Evolutionary conservation across 2,888 invertebrate genomes (phyloP), one percentile per base, ranked within the genome.

Genomic region (Balanococcus diminutus): DNA sequence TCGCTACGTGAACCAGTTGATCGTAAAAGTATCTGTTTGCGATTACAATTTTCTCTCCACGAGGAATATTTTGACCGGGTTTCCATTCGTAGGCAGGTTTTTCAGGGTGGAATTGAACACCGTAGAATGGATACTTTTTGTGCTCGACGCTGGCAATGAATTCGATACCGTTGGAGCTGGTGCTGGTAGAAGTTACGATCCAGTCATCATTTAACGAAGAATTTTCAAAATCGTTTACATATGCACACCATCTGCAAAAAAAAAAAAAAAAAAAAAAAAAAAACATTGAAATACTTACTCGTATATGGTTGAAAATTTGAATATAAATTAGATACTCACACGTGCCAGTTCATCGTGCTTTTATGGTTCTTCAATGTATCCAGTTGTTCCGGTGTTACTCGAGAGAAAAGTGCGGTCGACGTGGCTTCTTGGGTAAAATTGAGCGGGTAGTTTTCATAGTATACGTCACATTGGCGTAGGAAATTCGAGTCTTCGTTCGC

Each of bases 401-500:
- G 19, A 16, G 36, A 42, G 14, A 81, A 81, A 14, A 81, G 42
- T 22, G 6, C 25, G 0, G 81, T 39, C 1, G 19, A 25, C 1
- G 36, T 16, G 5, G 39, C 19, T 19, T 36, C 11, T 81, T 81
- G 36, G 1, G 36, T 28, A 42, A 81, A 81, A 28, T 81, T 42
- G 6, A 81, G 16, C 9, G 81, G 39, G 16, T 42, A 81, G 16
- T 81, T 81, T 11, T 81, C 46, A 22, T 25, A 28, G 25, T 22
- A 81, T 0, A 81, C 42, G 81, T 81, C 39, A 9, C 81, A 81
- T 39, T 42, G 19, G 9, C 25, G 25, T 8, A 81, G 46, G 14
- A 81, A 39, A 81, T 81, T 42, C 9, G n/a, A 6, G 9, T 81
- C 42, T 0, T 36, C 46, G 42, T 81, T 81, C 1, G 92, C 93